phyloP scores from a whole-genome alignment of 2,888 invertebrate genomes.

The Mesoligia furuncula region DNA sequence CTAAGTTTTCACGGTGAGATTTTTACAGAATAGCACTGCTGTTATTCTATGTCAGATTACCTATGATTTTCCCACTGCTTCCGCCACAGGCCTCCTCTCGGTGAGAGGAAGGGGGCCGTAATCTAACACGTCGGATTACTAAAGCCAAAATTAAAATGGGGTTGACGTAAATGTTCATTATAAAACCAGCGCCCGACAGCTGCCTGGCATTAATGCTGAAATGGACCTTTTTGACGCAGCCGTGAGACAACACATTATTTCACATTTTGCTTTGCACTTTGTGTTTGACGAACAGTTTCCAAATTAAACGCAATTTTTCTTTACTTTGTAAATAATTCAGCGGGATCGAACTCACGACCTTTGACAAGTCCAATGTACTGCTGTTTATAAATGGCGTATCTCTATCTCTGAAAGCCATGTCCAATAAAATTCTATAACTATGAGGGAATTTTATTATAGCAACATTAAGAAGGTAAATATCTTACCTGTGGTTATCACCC shows the following conservation, averaged over 20 bases:
- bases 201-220: neutral
- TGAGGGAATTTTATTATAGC: neutral
- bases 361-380: neutral
- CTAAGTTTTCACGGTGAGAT: no score
- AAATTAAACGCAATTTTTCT: neutral
- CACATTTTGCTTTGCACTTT: neutral
- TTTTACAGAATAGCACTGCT: no score
- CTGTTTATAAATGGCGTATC: neutral
- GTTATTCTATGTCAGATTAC: neutral
- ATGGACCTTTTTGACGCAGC: neutral
- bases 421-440: constrained; percentile 2
- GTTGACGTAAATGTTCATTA: neutral
- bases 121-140: neutral
- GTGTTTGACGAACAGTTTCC: neutral
- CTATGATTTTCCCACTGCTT: no score
- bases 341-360: neutral
- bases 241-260: neutral
- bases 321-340: neutral
- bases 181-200: neutral
- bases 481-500: neutral
- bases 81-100: no score
- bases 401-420: neutral
- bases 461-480: neutral
- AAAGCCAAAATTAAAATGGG: neutral
- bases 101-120: no score